Percentiles rank a stretch among this genome's conserved stretches.
phyloP scores from a whole-genome alignment of 2,888 invertebrate species.

The Drosophila diplacantha region DNA sequence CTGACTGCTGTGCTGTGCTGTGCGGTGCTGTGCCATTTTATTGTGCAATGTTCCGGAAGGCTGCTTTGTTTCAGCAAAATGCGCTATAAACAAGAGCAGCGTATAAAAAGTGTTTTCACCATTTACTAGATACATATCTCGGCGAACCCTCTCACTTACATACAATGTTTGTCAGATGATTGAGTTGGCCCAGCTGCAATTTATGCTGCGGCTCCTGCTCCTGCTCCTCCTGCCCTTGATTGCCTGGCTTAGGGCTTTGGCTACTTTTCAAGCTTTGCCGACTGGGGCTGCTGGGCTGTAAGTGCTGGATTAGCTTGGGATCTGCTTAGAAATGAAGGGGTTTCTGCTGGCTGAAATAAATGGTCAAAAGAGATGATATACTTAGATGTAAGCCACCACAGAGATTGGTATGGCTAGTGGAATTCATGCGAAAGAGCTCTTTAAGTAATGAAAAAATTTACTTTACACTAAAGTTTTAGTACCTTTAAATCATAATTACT shows the following conservation, averaged over 20 bases:
- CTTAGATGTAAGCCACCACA: constrained; percentile 1
- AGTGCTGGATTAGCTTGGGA: constrained; percentile 29
- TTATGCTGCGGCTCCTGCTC: constrained; percentile 20
- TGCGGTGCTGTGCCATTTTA: constrained; percentile 46
- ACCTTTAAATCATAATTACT: background rate
- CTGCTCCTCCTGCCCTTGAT: constrained; percentile 7
- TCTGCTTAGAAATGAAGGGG: constrained; percentile 7
- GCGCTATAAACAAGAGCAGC: constrained; percentile 57
- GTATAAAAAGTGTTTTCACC: constrained; percentile 45
- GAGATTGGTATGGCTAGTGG: too few relatives aligned
- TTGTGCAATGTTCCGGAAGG: constrained; percentile 72
- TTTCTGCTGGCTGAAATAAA: constrained; percentile 16
- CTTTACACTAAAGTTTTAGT: background rate
- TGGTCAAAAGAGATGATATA: constrained; percentile 15
- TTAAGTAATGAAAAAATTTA: background rate
- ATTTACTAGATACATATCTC: constrained; percentile 31
- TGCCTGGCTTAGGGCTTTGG: constrained; percentile 16
- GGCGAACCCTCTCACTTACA: constrained; percentile 7
- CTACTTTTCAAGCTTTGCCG: constrained; percentile 25
- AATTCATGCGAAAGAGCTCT: background rate
- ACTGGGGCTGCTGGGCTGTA: constrained; percentile 13
- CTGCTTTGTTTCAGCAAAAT: constrained; percentile 66
- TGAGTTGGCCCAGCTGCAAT: constrained; percentile 49
- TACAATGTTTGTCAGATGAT: constrained; percentile 61
- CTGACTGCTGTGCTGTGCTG: constrained; percentile 28